A percentile compares a stretch with the other conserved stretches of the same genome.
phyloP scores from a whole-genome alignment of 30 jellyfish, hydroid and myxozoan species.

The Aurelia sp. region DNA sequence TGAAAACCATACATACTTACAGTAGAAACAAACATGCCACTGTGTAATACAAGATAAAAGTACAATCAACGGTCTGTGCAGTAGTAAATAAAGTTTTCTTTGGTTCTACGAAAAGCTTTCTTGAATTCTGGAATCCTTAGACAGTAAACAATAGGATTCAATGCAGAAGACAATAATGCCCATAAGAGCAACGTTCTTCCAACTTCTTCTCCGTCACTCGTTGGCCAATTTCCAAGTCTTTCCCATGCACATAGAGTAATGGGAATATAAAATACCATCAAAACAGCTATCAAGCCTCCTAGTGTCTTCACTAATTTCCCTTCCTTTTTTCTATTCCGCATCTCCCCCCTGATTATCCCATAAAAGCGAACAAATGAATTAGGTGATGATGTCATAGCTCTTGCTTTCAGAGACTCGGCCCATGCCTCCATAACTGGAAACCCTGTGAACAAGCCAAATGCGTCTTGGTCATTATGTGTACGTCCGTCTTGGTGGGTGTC shows the following conservation, averaged over 20 bases:
- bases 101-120: conserved; percentile 20
- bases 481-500: conserved; percentile 6
- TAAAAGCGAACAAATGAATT: conserved; percentile 58
- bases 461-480: background rate
- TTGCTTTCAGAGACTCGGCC: conserved; percentile 48
- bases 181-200: conserved; percentile 33
- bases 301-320: conserved; percentile 62
- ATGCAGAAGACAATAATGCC: conserved; percentile 61
- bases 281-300: conserved; percentile 46
- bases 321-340: conserved; percentile 54
- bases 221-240: conserved; percentile 23
- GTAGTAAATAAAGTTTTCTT: background rate
- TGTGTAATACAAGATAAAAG: no score
- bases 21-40: no score
- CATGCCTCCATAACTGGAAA: conserved; percentile 67
- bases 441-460: conserved; percentile 28
- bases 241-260: conserved; percentile 42
- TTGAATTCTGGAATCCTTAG: conserved; percentile 61
- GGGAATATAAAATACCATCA: conserved; percentile 63
- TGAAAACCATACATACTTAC: no score
- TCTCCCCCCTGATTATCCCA: conserved; percentile 43
- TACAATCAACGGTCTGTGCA: no score
- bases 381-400: conserved; percentile 27
- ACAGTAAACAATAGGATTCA: conserved; percentile 58
- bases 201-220: background rate